phyloP scores from a whole-genome alignment of 2,888 invertebrate genomes.

The Melinaea marsaeus region DNA sequence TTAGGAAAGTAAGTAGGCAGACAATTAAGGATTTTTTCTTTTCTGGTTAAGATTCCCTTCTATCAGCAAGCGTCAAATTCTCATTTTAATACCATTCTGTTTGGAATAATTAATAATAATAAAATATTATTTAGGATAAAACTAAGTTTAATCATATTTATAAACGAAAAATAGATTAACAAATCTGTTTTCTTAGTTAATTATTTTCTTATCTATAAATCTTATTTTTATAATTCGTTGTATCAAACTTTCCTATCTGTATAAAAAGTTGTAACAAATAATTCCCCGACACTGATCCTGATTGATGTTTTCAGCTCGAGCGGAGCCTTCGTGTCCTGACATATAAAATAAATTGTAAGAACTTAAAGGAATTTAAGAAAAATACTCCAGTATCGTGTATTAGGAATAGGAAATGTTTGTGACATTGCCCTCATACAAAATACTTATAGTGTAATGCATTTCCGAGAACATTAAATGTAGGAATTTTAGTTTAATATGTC shows the following conservation, averaged over 20 bases:
- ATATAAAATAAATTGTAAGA: neutral
- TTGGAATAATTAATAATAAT: too few relatives aligned
- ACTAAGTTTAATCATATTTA: too few relatives aligned
- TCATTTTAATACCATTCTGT: too few relatives aligned
- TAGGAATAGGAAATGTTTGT: neutral
- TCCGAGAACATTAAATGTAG: neutral
- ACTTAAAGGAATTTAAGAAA: slow-evolving; percentile 7
- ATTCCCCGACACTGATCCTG: slow-evolving; percentile 1
- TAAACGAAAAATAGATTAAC: too few relatives aligned
- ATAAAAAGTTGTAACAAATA: neutral
- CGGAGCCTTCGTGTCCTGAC: neutral
- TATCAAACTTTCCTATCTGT: neutral
- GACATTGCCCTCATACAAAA: neutral
- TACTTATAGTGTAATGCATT: neutral
- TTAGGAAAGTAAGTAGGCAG: too few relatives aligned
- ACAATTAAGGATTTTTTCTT: too few relatives aligned
- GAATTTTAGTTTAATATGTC: neutral
- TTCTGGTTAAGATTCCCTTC: too few relatives aligned
- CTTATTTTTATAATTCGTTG: neutral
- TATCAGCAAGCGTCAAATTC: too few relatives aligned
- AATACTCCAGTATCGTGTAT: neutral
- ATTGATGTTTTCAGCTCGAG: slow-evolving; percentile 1
- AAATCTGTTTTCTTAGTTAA: too few relatives aligned
- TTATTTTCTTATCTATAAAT: too few relatives aligned
- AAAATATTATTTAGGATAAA: too few relatives aligned